A percentile compares a stretch with the other conserved stretches of the same genome.
Evolutionary conservation across 2,888 invertebrate species (phyloP).

Genomic region (Trilocha varians): DNA sequence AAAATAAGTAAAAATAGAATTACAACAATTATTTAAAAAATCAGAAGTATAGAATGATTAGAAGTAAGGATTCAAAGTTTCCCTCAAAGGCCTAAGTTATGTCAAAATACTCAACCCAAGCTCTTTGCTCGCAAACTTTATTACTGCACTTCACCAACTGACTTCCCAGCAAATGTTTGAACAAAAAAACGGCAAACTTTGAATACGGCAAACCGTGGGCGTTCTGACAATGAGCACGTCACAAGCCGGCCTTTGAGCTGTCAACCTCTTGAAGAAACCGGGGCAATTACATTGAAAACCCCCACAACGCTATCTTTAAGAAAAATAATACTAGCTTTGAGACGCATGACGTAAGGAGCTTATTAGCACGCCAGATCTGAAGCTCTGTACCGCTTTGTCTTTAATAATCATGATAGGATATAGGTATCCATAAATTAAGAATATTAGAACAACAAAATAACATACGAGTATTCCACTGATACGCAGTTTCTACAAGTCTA

Average conservation of each 20-base stretch:
- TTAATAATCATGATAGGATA: too few species aligned
- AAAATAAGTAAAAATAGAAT: too few species aligned
- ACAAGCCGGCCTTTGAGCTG: slow-evolving; percentile 67
- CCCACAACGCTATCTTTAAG: slow-evolving; percentile 63
- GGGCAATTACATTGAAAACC: slow-evolving; percentile 72
- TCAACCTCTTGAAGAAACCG: slow-evolving; percentile 66
- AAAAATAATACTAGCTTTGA: slow-evolving; percentile 62
- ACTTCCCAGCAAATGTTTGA: slow-evolving; percentile 40
- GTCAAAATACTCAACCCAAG: too few species aligned
- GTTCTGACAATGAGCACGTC: slow-evolving; percentile 69
- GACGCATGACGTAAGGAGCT: slow-evolving; percentile 56
- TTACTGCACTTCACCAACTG: slow-evolving; percentile 29
- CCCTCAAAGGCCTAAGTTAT: too few species aligned
- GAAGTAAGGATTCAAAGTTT: too few species aligned
- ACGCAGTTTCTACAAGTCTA: too few species aligned
- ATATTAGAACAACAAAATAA: too few species aligned
- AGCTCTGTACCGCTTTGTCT: slow-evolving; percentile 30
- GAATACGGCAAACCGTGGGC: slow-evolving; percentile 68
- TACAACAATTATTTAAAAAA: too few species aligned
- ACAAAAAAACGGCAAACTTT: slow-evolving; percentile 56
- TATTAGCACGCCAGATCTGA: slow-evolving; percentile 58
- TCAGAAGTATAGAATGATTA: too few species aligned
- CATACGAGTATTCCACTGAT: too few species aligned
- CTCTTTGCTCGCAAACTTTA: slow-evolving; percentile 15
- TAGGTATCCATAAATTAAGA: too few species aligned